Percentiles rank a stretch among this genome's conserved stretches.
Conservation (phyloP, 1,140 invertebrate genomes). For the Eumeta japonica region DNA sequence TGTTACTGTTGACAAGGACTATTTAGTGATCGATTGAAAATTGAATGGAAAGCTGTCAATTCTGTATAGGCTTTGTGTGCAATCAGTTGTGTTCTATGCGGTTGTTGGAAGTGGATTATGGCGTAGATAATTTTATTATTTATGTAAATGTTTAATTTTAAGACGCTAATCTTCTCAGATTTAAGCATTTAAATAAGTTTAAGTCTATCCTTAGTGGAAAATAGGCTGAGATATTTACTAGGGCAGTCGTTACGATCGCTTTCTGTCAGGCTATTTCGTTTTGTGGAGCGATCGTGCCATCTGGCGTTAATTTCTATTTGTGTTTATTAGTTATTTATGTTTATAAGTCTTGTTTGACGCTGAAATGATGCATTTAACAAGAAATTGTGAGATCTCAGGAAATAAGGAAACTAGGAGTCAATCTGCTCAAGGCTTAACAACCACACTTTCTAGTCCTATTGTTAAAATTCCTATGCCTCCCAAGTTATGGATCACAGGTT, state of each 20-base stretch:
- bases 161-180: conserved; percentile 43
- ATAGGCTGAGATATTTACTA: background rate
- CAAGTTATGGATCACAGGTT: conserved; percentile 47
- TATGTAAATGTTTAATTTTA: conserved; percentile 42
- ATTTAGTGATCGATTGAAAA: too few relatives aligned
- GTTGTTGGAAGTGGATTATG: too few relatives aligned
- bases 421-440: conserved; percentile 41
- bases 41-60: too few relatives aligned
- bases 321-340: conserved; percentile 16
- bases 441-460: conserved; percentile 26
- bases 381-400: conserved; percentile 15
- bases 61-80: too few relatives aligned
- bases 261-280: background rate
- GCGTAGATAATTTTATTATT: conserved; percentile 45
- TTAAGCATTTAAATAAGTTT: conserved; percentile 41
- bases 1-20: too few relatives aligned
- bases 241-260: background rate
- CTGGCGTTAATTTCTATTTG: conserved; percentile 23
- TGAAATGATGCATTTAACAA: conserved; percentile 27
- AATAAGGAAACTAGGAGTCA: conserved; percentile 29
- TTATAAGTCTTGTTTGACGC: conserved; percentile 7
- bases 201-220: too few relatives aligned
- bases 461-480: conserved; percentile 51
- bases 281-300: conserved; percentile 21
- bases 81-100: too few relatives aligned